Base-by-base conservation (phyloP, 2,797 vertebrate genomes). In the Acanthopagrus latus region DNA sequence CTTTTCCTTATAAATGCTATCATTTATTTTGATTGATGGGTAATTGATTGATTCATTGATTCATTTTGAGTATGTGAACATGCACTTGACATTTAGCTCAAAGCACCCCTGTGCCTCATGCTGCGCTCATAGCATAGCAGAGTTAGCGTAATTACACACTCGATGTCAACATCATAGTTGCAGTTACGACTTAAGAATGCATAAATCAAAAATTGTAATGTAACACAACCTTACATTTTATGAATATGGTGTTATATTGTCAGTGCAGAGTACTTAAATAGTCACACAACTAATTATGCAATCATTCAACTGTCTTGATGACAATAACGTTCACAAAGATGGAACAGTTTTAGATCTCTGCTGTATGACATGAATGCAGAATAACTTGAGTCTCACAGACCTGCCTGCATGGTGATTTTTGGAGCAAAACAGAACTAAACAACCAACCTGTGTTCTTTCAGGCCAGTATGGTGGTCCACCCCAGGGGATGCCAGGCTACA, bases 381-480 rank as follows among this genome's bases (percentile, higher is more conserved):
- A 9, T 2, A 0, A 50, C 4, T 46, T 33, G 5, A 27, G 54
- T 38, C 55, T 63, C 18, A n/a, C 0, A 52, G 58, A 62, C 11
- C n/a, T 0, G 0, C 52, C 44, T 2, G 14, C 47, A 66, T 43
- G 63, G 20, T 48, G 13, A 21, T 23, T 17, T 54, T 18, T 70
- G 38, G 38, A 10, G 13, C 1, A 17, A 17, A 16, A 14, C 29
- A 75, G 44, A 16, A 44, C 12, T 0, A 23, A 54, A 72, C 29
- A 75, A 64, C 20, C 44, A 52, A 65, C 33, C 33, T 52, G 50
- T 86, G 41, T 70, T 57, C 55, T 71, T 18, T 78, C 93, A 99
- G 97, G 97, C 92, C 97, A 98, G 86, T 98, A 96, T 92, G 96
- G 95, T 82, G 96, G 92, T 84, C 97, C 97, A 74, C 96, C 96